Base-by-base conservation (phyloP, 2,797 vertebrate genomes). In the Tragopan temminckii region DNA sequence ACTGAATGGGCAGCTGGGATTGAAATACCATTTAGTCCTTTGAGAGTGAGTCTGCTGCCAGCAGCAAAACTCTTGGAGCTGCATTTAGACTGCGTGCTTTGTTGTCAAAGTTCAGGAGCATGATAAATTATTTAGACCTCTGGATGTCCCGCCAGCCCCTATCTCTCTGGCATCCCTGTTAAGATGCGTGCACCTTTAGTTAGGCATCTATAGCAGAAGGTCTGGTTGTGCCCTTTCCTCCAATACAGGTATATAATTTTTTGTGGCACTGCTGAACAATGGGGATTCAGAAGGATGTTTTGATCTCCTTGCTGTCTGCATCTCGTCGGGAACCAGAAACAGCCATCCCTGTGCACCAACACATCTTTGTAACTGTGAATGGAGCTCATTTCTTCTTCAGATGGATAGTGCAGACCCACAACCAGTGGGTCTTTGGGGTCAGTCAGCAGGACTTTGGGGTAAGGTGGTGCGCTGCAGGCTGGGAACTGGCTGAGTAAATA, bases 1-100 rank as follows among this genome's bases (percentile, higher is more conserved):
- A 58, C 77, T 77, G 78, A 38, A 27, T 66, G 69, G 33, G 81
- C 81, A 85, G 67, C 31, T 80, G 86, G 93, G 71, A 75, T 13
- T 43, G 90, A 96, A 95, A 95, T 93, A 16, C 71, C 92, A 87
- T 13, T 63, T 40, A 59, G 66, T 66, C 90, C 85, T 68, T 20
- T 13, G 90, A 48, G 94, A 55, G 40, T 0, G 31, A 89, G 45
- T 16, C 62, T 42, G 29, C 53, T 85, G 35, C 71, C 84, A 75
- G 79, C 23, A 80, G 83, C 66, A 63, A 38, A 85, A 6, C 76
- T 36, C 80, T 15, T 13, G 58, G 71, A 89, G 92, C 86, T 82
- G 81, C 48, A 7, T 67, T n/a, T 19, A 1, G 72, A 59, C 69
- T 69, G 9, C 42, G 53, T 50, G 5, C 89, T 88, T 66, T 76